A percentile compares a stretch with the other conserved stretches of the same genome.
Evolutionary conservation across 1,140 invertebrate species (phyloP).

Genomic region (Maconellicoccus hirsutus): DNA sequence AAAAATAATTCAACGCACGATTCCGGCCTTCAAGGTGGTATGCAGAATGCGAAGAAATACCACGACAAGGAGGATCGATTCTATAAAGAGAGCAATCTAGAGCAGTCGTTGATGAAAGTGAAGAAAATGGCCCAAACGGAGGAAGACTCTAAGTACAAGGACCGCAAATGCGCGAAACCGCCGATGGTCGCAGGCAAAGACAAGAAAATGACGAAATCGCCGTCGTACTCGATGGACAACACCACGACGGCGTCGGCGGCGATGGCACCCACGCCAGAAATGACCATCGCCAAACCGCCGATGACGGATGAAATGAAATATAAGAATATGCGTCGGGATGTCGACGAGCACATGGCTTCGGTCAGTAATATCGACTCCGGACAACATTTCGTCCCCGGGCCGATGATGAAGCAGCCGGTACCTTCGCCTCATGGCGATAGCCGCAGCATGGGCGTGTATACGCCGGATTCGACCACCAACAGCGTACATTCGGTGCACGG

Average conservation of each 20-base stretch:
- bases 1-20: too few relatives aligned
- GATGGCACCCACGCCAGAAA: too few relatives aligned
- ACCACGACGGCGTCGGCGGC: neutral
- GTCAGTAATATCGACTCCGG: neutral
- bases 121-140: neutral
- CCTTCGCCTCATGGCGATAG: conserved; percentile 46
- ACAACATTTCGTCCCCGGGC: neutral
- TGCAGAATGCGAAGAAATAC: too few relatives aligned
- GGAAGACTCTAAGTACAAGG: neutral
- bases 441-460: conserved; percentile 68
- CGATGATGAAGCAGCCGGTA: conserved; percentile 29
- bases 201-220: neutral
- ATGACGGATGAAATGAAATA: neutral
- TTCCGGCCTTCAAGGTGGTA: too few relatives aligned
- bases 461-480: conserved; percentile 70
- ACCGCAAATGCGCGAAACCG: neutral
- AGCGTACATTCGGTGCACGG: conserved; percentile 66
- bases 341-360: neutral
- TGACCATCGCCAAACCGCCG: neutral
- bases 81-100: neutral
- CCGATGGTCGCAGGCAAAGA: neutral
- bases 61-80: too few relatives aligned
- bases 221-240: neutral
- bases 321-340: neutral
- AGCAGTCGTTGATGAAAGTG: neutral